phyloP scores from a whole-genome alignment of 2,113 vertebrate species.

The Dermatemys mawii region DNA sequence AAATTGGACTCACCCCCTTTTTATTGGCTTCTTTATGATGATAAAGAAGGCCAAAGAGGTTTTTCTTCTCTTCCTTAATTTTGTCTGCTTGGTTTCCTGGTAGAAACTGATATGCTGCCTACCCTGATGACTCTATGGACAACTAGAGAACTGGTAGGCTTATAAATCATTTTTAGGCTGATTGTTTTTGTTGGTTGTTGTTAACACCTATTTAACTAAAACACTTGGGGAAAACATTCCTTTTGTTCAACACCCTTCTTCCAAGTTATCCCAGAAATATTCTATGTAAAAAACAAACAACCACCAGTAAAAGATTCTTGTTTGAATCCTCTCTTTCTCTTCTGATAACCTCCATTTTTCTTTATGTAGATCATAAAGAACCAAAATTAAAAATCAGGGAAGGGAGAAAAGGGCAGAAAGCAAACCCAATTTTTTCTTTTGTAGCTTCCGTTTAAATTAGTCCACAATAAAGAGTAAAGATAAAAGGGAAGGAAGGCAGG shows the following conservation, averaged over 20 bases:
- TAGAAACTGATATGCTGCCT: neutral
- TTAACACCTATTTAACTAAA: conserved; percentile 46
- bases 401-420: neutral
- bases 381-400: neutral
- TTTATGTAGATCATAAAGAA: neutral
- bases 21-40: neutral
- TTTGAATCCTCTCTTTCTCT: neutral
- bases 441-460: neutral
- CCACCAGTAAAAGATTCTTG: neutral
- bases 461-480: neutral
- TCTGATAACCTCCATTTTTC: neutral
- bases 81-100: neutral
- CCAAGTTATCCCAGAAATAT: neutral
- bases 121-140: neutral
- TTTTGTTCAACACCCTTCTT: conserved; percentile 41
- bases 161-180: neutral
- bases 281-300: neutral
- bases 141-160: conserved; percentile 2
- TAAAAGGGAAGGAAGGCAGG: neutral
- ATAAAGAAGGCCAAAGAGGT: neutral
- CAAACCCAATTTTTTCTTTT: no score
- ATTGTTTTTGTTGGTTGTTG: neutral
- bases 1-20: neutral
- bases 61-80: neutral
- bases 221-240: neutral